Evolutionary conservation across 2,797 vertebrate genomes (phyloP).

Genomic region (Dendrocincla tyrannina): DNA sequence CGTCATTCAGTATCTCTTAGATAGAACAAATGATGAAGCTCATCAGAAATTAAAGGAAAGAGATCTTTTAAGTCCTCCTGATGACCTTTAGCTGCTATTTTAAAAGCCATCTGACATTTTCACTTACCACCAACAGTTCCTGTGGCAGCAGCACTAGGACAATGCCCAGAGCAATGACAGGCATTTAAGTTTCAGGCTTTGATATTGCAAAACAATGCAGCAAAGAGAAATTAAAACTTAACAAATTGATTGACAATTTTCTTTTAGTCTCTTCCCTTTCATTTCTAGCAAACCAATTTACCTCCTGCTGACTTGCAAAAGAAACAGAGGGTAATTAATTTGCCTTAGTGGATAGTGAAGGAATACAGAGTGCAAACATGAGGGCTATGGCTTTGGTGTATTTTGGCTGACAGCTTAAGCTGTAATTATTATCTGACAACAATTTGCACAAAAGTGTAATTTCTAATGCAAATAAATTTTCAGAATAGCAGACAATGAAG

Average conservation of each 20-base stretch:
- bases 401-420: slow-evolving; percentile 31
- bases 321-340: slow-evolving; percentile 22
- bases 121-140: not conserved
- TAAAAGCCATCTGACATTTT: not conserved
- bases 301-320: slow-evolving; percentile 16
- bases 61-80: not conserved
- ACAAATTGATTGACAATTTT: slow-evolving; percentile 56
- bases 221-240: slow-evolving; percentile 28
- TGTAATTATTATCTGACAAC: slow-evolving; percentile 50
- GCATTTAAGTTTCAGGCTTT: slow-evolving; percentile 23
- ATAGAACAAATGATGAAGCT: not conserved
- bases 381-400: not conserved
- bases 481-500: not conserved
- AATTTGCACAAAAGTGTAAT: slow-evolving; percentile 4
- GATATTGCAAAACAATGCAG: slow-evolving; percentile 18
- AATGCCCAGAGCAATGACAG: not conserved
- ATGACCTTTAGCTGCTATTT: not conserved
- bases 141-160: not conserved
- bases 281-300: slow-evolving; percentile 33
- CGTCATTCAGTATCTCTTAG: not conserved
- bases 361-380: slow-evolving; percentile 20
- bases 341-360: slow-evolving; percentile 9
- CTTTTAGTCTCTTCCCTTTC: slow-evolving; percentile 45
- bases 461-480: slow-evolving; percentile 58
- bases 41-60: not conserved